These are phyloP conservation scores for Cuculus canorus DNA, from an alignment of 2,797 vertebrate genomes.

Conservation along the genomic window DNA sequence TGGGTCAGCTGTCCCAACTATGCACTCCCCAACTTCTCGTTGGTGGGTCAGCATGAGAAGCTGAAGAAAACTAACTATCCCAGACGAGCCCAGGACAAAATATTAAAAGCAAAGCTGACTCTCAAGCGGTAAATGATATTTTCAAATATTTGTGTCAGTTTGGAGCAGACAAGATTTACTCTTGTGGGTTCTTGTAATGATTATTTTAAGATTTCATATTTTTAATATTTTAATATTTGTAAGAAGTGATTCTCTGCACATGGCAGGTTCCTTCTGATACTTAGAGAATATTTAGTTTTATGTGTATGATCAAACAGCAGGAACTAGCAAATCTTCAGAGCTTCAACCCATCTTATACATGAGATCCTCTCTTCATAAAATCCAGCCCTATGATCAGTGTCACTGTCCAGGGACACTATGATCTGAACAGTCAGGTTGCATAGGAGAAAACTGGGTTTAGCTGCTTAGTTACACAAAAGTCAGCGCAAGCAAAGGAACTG, in stretches of 20 bases:
- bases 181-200: not conserved
- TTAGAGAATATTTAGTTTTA: not conserved
- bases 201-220: not conserved
- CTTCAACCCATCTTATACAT: not conserved
- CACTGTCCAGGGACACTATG: not conserved
- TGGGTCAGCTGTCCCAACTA: no score
- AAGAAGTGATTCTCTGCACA: not conserved
- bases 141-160: not conserved
- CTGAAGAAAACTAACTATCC: no score
- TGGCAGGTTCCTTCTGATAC: not conserved
- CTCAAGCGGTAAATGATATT: not conserved
- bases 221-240: not conserved
- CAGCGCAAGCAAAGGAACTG: not conserved
- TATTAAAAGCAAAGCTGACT: not conserved
- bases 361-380: not conserved
- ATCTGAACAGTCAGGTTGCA: not conserved
- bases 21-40: no score
- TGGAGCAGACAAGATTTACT: not conserved
- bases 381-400: not conserved
- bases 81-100: no score
- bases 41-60: no score
- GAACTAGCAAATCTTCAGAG: not conserved
- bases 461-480: not conserved
- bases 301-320: rapidly evolving
- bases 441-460: not conserved